Evolutionary conservation across 2,888 invertebrate species (phyloP).

Genomic region (Dorcus hopei): DNA sequence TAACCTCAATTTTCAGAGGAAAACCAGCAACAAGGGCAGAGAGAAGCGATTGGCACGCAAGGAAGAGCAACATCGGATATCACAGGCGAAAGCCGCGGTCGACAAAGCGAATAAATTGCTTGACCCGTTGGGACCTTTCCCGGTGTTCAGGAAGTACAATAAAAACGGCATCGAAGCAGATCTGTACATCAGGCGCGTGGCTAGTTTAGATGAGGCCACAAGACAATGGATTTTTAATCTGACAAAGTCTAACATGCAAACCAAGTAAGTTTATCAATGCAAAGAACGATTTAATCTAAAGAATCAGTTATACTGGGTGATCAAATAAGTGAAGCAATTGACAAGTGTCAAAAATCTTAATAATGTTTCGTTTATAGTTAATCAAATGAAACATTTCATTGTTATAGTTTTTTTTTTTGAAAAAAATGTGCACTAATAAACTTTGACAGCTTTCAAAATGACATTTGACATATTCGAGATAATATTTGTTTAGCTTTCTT

Average conservation of each 20-base stretch:
- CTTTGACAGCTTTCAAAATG: too few species aligned
- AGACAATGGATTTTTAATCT: slow-evolving; percentile 71
- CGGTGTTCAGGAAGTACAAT: slow-evolving; percentile 60
- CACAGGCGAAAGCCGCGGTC: slow-evolving; percentile 59
- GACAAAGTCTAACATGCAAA: slow-evolving; percentile 76
- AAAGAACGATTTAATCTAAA: too few species aligned
- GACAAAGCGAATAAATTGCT: slow-evolving; percentile 58
- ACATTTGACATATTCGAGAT: too few species aligned
- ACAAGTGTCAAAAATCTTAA: too few species aligned
- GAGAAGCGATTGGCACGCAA: slow-evolving; percentile 62
- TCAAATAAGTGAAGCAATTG: background rate
- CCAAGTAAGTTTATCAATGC: slow-evolving; percentile 55
- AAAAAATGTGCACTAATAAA: too few species aligned
- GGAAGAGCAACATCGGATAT: slow-evolving; percentile 58
- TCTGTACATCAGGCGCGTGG: slow-evolving; percentile 59
- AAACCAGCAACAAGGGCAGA: slow-evolving; percentile 57
- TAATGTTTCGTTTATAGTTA: too few species aligned
- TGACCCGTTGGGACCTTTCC: slow-evolving; percentile 60
- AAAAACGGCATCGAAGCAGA: slow-evolving; percentile 60
- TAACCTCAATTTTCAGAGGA: slow-evolving; percentile 49
- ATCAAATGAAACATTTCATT: too few species aligned
- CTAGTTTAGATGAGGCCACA: slow-evolving; percentile 56
- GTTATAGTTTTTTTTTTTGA: too few species aligned
- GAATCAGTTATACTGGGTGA: too few species aligned
- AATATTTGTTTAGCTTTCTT: too few species aligned